Percentiles rank a stretch among this genome's conserved stretches.
phyloP scores from a whole-genome alignment of 1,140 invertebrate species.

The Drosophila orosa region DNA sequence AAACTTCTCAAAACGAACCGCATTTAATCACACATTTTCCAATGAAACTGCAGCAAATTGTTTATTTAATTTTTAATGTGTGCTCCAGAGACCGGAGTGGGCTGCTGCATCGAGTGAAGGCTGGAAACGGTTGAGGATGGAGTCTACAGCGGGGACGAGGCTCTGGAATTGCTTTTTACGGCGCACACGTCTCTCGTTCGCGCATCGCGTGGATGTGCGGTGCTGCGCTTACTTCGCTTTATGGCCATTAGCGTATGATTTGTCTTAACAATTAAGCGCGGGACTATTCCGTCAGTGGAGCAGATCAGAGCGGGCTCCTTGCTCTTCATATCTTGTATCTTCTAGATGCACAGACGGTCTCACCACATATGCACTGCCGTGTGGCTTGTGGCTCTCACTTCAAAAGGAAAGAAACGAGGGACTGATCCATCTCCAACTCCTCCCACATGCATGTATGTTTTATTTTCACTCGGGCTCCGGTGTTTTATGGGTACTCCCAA shows the following conservation, averaged over 20 bases:
- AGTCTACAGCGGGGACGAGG: not conserved
- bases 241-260: slow-evolving; percentile 82
- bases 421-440: slow-evolving; percentile 1
- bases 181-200: slow-evolving; percentile 54
- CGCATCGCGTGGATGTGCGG: slow-evolving; percentile 43
- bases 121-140: not conserved
- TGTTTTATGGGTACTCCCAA: slow-evolving; percentile 72
- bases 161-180: slow-evolving; percentile 26
- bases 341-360: slow-evolving; percentile 32
- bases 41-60: slow-evolving; percentile 81
- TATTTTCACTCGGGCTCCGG: slow-evolving; percentile 67
- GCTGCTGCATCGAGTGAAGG: not conserved
- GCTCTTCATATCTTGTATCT: slow-evolving; percentile 55
- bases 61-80: slow-evolving; percentile 83
- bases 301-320: slow-evolving; percentile 2
- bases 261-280: slow-evolving; percentile 81
- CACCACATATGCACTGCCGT: slow-evolving; percentile 32
- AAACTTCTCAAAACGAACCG: slow-evolving; percentile 41
- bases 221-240: slow-evolving; percentile 56
- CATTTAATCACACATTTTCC: slow-evolving; percentile 82
- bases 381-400: slow-evolving; percentile 66
- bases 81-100: slow-evolving; percentile 22
- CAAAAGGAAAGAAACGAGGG: slow-evolving; percentile 59
- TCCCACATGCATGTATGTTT: slow-evolving; percentile 45
- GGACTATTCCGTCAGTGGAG: slow-evolving; percentile 20